These are phyloP conservation scores for Octopus sinensis DNA, from an alignment of 1,140 invertebrate genomes.

Conservation along the genomic window DNA sequence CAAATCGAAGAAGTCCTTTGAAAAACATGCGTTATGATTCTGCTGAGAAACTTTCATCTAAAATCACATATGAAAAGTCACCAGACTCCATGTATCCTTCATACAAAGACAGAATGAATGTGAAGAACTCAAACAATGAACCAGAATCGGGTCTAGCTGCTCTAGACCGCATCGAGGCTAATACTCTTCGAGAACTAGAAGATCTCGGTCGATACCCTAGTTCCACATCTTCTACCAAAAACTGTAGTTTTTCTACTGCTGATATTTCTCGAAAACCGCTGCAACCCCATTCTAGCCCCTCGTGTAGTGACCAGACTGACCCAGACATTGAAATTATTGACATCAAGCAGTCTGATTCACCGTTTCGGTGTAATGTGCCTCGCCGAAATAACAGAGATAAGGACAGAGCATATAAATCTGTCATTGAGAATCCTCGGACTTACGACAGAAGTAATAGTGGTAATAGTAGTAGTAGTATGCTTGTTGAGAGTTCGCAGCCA, in stretches of 20 bases:
- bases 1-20: background rate
- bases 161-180: conserved; percentile 8
- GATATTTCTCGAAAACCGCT: conserved; percentile 4
- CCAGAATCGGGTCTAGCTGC: background rate
- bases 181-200: background rate
- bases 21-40: conserved; percentile 11
- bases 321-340: conserved; percentile 5
- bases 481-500: conserved; percentile 3
- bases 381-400: background rate
- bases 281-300: background rate
- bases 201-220: background rate
- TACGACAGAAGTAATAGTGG: background rate
- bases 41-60: background rate
- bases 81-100: background rate
- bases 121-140: background rate
- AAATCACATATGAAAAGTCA: conserved; percentile 8
- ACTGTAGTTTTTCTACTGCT: background rate
- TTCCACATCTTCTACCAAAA: background rate
- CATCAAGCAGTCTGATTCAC: conserved; percentile 7
- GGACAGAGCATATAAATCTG: background rate
- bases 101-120: conserved; percentile 6
- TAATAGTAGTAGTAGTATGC: conserved; percentile 2
- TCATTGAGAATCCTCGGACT: background rate
- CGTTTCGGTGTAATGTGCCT: background rate
- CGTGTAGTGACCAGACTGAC: background rate